These are phyloP conservation scores for Pristionchus mayeri DNA, from an alignment of 2,888 invertebrate species.

Conservation along the genomic window DNA sequence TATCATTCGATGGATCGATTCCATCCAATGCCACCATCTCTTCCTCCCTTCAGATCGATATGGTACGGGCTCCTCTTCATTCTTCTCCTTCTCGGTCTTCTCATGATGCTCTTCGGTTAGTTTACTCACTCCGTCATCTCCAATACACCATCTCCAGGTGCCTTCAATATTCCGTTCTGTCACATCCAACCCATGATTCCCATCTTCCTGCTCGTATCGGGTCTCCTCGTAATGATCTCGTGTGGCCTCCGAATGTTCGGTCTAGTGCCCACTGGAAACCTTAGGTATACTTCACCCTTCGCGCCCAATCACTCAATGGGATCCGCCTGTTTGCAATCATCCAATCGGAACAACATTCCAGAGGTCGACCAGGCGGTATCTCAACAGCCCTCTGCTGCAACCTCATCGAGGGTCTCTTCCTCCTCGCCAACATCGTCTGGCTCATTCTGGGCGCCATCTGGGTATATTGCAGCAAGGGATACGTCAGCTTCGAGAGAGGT, in stretches of 20 bases:
- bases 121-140: neutral
- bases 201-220: slow-evolving; percentile 69
- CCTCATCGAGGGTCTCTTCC: slow-evolving; percentile 66
- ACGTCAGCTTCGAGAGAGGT: slow-evolving; percentile 68
- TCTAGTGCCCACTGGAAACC: slow-evolving; percentile 58
- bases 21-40: neutral
- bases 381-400: slow-evolving; percentile 58
- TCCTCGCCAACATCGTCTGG: slow-evolving; percentile 69
- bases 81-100: slow-evolving; percentile 56
- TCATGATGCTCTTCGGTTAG: slow-evolving; percentile 62
- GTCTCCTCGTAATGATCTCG: slow-evolving; percentile 67
- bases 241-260: slow-evolving; percentile 66
- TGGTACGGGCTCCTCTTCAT: slow-evolving; percentile 48
- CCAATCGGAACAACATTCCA: neutral
- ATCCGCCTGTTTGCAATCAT: neutral
- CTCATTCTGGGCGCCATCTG: slow-evolving; percentile 73
- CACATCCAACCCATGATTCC: slow-evolving; percentile 73
- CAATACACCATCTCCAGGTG: slow-evolving; percentile 52
- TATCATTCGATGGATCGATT: neutral
- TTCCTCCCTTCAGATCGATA: slow-evolving; percentile 27
- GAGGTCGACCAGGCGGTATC: slow-evolving; percentile 49
- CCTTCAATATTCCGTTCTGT: slow-evolving; percentile 70
- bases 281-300: neutral
- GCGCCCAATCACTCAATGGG: neutral
- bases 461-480: slow-evolving; percentile 69